Conservation (phyloP, 2,888 invertebrate species). For the Brenthis ino region DNA sequence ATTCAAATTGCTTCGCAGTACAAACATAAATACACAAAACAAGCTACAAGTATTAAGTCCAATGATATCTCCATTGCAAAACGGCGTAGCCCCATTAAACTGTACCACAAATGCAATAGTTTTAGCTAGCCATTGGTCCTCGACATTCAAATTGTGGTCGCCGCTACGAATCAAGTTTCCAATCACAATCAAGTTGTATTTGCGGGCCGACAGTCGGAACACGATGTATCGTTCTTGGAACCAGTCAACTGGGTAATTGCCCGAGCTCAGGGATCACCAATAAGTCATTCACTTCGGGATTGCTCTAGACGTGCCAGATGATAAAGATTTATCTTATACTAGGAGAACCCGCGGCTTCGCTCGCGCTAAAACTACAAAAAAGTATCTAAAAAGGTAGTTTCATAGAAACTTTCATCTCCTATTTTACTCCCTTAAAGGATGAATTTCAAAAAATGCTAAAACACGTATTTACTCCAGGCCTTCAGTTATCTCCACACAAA, state of each 20-base stretch:
- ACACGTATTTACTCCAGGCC: too few species aligned
- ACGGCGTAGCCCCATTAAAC: conserved; percentile 11
- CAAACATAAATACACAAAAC: conserved; percentile 2
- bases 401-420: too few species aligned
- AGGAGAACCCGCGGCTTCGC: too few species aligned
- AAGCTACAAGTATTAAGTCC: background rate
- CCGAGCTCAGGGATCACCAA: conserved; percentile 22
- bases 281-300: conserved; percentile 17
- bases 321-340: background rate
- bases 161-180: conserved; percentile 46
- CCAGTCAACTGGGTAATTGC: conserved; percentile 38
- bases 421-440: too few species aligned
- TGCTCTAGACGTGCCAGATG: background rate
- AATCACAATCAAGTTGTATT: conserved; percentile 44
- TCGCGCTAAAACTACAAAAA: too few species aligned
- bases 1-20: background rate
- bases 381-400: too few species aligned
- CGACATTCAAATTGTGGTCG: conserved; percentile 31
- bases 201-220: conserved; percentile 24
- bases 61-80: conserved; percentile 14
- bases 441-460: too few species aligned
- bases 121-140: conserved; percentile 18
- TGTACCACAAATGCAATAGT: conserved; percentile 19
- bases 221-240: conserved; percentile 30
- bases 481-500: too few species aligned